Evolutionary conservation across 2,797 vertebrate species (phyloP), one percentile per base, ranked within the genome.

Genomic region (Periophthalmus magnuspinnatus): DNA sequence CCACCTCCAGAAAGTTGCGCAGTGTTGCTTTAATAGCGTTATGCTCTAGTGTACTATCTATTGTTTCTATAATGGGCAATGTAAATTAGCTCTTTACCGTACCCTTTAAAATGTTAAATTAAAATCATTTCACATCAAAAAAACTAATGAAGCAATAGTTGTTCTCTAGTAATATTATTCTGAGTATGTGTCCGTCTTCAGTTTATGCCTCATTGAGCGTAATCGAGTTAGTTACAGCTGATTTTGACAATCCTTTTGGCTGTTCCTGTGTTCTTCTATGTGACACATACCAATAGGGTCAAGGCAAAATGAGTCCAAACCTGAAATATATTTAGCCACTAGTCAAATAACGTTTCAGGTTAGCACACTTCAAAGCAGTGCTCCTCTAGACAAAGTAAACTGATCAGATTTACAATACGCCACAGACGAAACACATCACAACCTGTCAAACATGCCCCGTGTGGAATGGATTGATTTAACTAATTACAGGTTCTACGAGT

Each of bases 281-380:
- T 57, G 22, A 50, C 60, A 70, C 69, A 64, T 24, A 48, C 34
- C 63, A 65, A 21, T 7, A 21, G 5, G 62, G 64, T 71, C 52
- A 58, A 45, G 47, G 38, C 48, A 32, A 34, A 69, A 67, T 36
- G 21, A 67, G 54, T 24, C 19, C 47, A 52, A 36, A 34, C 41
- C 55, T 10, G 5, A 66, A 67, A 33, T 77, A 45, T 38, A 32
- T 22, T 19, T 59, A 6, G 70, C 76, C 63, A 33, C 33, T 21
- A 60, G 50, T 71, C 11, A 72, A 75, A 82, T 58, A 41, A 32
- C 69, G 34, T 72, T 33, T 61, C 56, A 5, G 57, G 65, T 41
- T 58, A 67, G 59, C 60, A 57, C 57, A 71, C 67, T 70, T 77
- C 68, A 75, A 71, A 79, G 77, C 56, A 22, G 24, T 45, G 21